Evolutionary conservation across 2,113 vertebrate species (phyloP).

Genomic region (Hippocampus barbouri): DNA sequence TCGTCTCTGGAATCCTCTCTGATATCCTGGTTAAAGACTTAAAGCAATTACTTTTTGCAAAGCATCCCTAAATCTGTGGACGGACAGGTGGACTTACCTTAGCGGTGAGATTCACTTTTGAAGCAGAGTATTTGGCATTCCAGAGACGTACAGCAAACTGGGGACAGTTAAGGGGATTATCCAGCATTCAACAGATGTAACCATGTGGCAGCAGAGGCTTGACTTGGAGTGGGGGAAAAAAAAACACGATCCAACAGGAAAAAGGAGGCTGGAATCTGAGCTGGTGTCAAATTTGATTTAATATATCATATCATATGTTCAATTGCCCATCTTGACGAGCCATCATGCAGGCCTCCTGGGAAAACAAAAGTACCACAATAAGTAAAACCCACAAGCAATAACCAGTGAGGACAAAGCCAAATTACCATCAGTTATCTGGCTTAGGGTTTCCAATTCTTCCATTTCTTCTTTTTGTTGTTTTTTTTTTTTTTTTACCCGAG

Average conservation of each 20-base stretch:
- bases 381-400: conserved; percentile 36
- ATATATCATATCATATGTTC: background rate
- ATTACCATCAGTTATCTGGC: background rate
- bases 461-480: background rate
- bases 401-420: conserved; percentile 32
- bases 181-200: too few relatives aligned
- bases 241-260: too few relatives aligned
- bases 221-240: too few relatives aligned
- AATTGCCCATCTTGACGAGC: background rate
- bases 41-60: background rate
- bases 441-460: background rate
- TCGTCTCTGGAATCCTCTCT: background rate
- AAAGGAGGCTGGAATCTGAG: too few relatives aligned
- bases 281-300: too few relatives aligned
- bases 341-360: background rate
- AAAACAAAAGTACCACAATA: background rate
- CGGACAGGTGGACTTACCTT: background rate
- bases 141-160: too few relatives aligned
- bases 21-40: background rate
- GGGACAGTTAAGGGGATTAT: too few relatives aligned
- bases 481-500: conserved; percentile 28
- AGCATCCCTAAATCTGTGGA: background rate
- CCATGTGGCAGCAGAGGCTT: too few relatives aligned
- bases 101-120: background rate
- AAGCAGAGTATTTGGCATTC: too few relatives aligned